Evolutionary conservation across 2,113 vertebrate genomes (phyloP).

Genomic region (Dromas ardeola): DNA sequence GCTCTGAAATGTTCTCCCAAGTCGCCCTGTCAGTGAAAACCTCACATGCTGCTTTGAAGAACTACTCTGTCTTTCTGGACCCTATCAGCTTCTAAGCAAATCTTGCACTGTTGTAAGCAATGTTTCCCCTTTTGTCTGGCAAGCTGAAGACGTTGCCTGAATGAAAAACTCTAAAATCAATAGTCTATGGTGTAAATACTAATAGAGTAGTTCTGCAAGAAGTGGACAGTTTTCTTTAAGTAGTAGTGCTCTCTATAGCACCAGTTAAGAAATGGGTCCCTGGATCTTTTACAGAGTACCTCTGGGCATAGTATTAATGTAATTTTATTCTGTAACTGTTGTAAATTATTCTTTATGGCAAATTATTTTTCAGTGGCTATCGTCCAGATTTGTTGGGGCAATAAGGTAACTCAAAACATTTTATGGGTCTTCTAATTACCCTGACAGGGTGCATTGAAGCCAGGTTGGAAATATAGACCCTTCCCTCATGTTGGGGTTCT

Average conservation of each 20-base stretch:
- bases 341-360: not conserved
- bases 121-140: not conserved
- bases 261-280: not conserved
- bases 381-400: not conserved
- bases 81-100: not conserved
- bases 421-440: not conserved
- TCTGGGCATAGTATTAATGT: not conserved
- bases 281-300: not conserved
- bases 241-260: not conserved
- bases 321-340: not conserved
- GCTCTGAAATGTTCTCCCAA: not conserved
- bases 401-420: not conserved
- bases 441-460: not conserved
- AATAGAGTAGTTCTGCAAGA: not conserved
- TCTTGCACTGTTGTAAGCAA: not conserved
- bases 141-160: not conserved
- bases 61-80: fast-evolving
- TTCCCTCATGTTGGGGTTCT: not conserved
- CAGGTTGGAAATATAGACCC: not conserved
- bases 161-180: not conserved
- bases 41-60: not conserved
- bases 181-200: not conserved
- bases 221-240: not conserved
- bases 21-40: not conserved
- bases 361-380: not conserved